phyloP scores from a whole-genome alignment of 2,797 vertebrate genomes.

The Anolis apletophallus region DNA sequence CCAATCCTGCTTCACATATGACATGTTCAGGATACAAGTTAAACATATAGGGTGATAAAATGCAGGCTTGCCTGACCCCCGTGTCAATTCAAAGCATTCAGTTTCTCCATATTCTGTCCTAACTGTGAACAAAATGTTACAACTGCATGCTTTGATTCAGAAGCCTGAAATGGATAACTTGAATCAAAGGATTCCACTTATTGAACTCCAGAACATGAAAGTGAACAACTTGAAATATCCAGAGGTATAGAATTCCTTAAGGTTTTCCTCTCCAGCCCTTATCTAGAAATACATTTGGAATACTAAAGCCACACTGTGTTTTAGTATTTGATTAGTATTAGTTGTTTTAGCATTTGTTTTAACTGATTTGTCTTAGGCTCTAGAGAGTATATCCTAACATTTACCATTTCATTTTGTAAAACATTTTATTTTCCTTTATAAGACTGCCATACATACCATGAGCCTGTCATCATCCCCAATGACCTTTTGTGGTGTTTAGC shows the following conservation, averaged over 20 bases:
- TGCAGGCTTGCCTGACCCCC: too few relatives aligned
- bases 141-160: background rate
- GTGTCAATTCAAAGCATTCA: too few relatives aligned
- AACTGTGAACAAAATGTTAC: background rate
- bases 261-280: background rate
- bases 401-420: slow-evolving; percentile 17
- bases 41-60: too few relatives aligned
- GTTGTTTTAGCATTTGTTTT: too few relatives aligned
- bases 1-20: too few relatives aligned
- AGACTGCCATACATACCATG: slow-evolving; percentile 16
- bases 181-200: too few relatives aligned
- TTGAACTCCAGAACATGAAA: background rate
- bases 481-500: slow-evolving; percentile 45
- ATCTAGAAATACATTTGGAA: slow-evolving; percentile 15
- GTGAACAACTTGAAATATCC: background rate
- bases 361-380: background rate
- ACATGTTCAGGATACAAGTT: too few relatives aligned
- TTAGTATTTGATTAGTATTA: background rate
- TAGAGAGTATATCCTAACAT: slow-evolving; percentile 23
- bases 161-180: background rate
- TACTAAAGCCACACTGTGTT: slow-evolving; percentile 42
- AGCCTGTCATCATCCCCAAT: background rate
- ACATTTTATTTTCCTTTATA: background rate
- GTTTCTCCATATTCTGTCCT: too few relatives aligned
- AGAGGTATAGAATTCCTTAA: background rate